These are phyloP conservation scores for Chironomus striatipennis DNA, from an alignment of 1,140 invertebrate genomes.

Conservation along the genomic window DNA sequence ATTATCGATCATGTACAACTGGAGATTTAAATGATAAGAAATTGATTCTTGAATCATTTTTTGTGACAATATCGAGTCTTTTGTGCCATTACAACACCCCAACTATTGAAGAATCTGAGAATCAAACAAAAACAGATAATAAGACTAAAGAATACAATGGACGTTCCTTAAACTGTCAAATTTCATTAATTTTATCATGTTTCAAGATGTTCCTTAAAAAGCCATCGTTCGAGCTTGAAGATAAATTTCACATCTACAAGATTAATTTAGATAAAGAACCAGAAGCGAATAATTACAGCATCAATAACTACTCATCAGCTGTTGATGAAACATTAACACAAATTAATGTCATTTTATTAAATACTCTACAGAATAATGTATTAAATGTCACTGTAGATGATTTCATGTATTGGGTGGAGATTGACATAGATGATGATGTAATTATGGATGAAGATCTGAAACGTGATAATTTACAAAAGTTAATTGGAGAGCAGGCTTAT, in stretches of 20 bases:
- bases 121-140: slow-evolving; percentile 26
- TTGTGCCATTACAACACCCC: slow-evolving; percentile 29
- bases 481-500: slow-evolving; percentile 28
- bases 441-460: neutral
- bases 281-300: slow-evolving; percentile 17
- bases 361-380: slow-evolving; percentile 31
- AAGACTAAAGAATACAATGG: slow-evolving; percentile 28
- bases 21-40: neutral
- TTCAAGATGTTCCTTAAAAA: slow-evolving; percentile 28
- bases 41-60: no score
- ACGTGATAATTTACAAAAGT: slow-evolving; percentile 29
- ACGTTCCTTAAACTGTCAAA: slow-evolving; percentile 27
- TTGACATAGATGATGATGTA: slow-evolving; percentile 26
- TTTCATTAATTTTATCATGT: slow-evolving; percentile 27
- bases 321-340: slow-evolving; percentile 26
- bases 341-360: slow-evolving; percentile 29
- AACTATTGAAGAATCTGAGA: slow-evolving; percentile 28
- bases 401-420: slow-evolving; percentile 34
- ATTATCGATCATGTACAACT: slow-evolving; percentile 25
- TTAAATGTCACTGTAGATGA: slow-evolving; percentile 30
- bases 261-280: neutral
- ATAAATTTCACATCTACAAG: slow-evolving; percentile 20
- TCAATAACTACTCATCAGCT: neutral
- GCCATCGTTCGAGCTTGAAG: neutral
- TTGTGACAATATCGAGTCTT: slow-evolving; percentile 27